phyloP scores from a whole-genome alignment of 2,797 vertebrate species.

The Delichon dasypus region DNA sequence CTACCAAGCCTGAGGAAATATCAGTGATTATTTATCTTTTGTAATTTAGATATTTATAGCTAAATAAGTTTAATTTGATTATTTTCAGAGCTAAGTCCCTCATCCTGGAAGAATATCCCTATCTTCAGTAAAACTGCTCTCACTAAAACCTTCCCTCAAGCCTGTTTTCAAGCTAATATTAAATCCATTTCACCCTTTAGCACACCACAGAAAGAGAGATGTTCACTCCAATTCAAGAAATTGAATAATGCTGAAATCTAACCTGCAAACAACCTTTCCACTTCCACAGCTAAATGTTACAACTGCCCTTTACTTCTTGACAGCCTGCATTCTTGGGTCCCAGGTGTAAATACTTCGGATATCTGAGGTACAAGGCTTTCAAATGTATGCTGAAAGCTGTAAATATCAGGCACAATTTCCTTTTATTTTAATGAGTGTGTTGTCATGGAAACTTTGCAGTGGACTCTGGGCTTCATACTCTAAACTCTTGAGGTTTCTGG shows the following conservation, averaged over 20 bases:
- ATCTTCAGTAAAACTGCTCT: not conserved
- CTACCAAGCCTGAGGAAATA: not conserved
- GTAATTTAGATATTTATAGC: not conserved
- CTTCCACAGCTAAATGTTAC: conserved; percentile 31
- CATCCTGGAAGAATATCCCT: not conserved
- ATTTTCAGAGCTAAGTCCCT: not conserved
- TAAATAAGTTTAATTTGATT: not conserved
- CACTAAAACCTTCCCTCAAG: not conserved
- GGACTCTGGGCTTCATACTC: conserved; percentile 35
- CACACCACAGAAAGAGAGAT: not conserved
- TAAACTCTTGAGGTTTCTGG: conserved; percentile 63
- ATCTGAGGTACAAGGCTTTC: conserved; percentile 33
- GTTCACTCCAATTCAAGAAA: not conserved
- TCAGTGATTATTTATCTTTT: not conserved
- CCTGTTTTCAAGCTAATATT: not conserved
- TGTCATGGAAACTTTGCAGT: conserved; percentile 63
- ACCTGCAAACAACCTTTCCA: conserved; percentile 59
- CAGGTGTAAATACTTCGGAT: conserved; percentile 52
- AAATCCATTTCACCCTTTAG: conserved; percentile 6
- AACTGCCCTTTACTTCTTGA: conserved; percentile 39
- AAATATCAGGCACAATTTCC: conserved; percentile 59
- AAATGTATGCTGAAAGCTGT: conserved; percentile 21
- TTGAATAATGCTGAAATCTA: conserved; percentile 16
- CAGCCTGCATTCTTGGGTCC: conserved; percentile 33
- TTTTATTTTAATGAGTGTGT: conserved; percentile 63